Evolutionary conservation across 2,797 vertebrate species (phyloP).

Genomic region (Cirrhinus molitorella): DNA sequence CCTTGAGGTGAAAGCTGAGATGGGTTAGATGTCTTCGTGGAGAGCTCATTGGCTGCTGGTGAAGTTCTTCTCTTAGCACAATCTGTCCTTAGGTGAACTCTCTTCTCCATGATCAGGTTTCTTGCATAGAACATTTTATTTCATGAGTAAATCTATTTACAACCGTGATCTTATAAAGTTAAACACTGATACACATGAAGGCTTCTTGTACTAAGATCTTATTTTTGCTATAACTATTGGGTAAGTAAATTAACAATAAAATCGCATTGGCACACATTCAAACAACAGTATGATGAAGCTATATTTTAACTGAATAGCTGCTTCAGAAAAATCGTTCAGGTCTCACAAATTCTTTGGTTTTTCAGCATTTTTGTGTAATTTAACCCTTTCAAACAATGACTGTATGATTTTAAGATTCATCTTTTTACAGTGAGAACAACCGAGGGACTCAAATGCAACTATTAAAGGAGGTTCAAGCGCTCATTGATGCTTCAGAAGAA

Average conservation of each 20-base stretch:
- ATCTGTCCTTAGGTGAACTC: background rate
- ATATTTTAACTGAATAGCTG: too few species aligned
- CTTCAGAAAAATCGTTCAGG: too few species aligned
- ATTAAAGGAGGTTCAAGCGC: too few species aligned
- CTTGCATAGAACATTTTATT: conserved; percentile 18
- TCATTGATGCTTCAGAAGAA: too few species aligned
- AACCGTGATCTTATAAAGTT: background rate
- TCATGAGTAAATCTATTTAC: background rate
- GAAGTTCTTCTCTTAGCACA: background rate
- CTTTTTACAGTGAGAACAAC: too few species aligned
- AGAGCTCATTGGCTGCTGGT: background rate
- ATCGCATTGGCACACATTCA: background rate
- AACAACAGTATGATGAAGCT: background rate
- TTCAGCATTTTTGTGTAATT: too few species aligned
- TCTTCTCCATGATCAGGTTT: conserved; percentile 21
- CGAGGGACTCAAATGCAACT: too few species aligned
- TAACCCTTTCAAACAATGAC: too few species aligned
- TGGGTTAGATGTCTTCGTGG: background rate
- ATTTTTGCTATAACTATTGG: background rate
- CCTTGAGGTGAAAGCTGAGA: background rate
- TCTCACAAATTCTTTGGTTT: too few species aligned
- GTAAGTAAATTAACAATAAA: background rate
- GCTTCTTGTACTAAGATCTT: background rate
- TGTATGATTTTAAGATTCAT: too few species aligned
- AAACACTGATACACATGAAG: background rate